A percentile compares a stretch with the other conserved stretches of the same genome.
Conservation (phyloP, 2,113 vertebrate species). For the Physeter macrocephalus region DNA sequence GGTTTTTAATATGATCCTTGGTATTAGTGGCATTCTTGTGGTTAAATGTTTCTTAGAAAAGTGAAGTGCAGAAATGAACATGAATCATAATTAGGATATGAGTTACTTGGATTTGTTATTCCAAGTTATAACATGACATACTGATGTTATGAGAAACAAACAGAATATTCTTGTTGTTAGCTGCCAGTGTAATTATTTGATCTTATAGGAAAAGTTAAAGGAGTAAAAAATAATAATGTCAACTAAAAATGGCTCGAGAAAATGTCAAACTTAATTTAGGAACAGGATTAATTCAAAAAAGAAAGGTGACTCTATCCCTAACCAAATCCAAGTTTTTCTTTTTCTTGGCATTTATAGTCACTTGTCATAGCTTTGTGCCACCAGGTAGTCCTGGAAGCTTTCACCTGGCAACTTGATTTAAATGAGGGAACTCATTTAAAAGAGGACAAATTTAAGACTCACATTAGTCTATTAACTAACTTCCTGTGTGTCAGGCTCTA, state of each 20-base stretch:
- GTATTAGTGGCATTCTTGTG: neutral
- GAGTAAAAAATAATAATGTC: conserved; percentile 26
- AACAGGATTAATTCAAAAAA: neutral
- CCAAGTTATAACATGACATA: neutral
- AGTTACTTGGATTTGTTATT: neutral
- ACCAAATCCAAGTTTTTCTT: neutral
- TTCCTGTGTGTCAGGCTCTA: neutral
- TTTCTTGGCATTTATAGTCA: neutral
- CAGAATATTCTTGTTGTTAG: neutral
- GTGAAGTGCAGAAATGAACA: neutral
- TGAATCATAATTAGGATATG: neutral
- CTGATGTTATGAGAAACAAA: neutral
- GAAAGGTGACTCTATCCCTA: neutral
- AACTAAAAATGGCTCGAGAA: conserved; percentile 5
- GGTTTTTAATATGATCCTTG: neutral
- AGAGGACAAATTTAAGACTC: neutral
- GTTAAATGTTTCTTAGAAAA: neutral
- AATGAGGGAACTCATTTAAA: neutral
- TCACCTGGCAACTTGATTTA: neutral
- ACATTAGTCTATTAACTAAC: neutral
- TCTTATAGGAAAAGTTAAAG: neutral
- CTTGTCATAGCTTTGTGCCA: neutral
- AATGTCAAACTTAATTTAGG: conserved; percentile 13
- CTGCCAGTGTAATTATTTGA: neutral
- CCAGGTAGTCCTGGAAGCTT: neutral